Percentiles rank a stretch among this genome's conserved stretches.
These are phyloP conservation scores for Biston betularia DNA, from an alignment of 2,888 invertebrate species.

Conservation along the genomic window DNA sequence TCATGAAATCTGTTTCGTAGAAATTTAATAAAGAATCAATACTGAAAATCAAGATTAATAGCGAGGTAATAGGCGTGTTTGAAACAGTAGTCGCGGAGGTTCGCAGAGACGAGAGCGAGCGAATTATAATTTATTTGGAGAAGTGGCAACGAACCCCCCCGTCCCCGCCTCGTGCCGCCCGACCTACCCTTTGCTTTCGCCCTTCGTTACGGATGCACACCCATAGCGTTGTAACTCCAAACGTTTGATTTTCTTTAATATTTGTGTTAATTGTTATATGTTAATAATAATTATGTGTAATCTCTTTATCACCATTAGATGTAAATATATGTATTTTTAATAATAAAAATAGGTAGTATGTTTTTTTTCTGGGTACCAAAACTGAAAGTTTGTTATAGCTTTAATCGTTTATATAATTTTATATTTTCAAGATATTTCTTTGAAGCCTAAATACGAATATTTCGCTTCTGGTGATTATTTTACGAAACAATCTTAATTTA, in stretches of 20 bases:
- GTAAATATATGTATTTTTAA: too few relatives aligned
- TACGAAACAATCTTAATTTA: too few relatives aligned
- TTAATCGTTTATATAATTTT: too few relatives aligned
- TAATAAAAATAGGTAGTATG: too few relatives aligned
- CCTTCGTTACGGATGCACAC: slow-evolving; percentile 81
- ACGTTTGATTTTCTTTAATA: slow-evolving; percentile 33
- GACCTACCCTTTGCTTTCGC: slow-evolving; percentile 86
- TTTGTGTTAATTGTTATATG: too few relatives aligned
- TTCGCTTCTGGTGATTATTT: too few relatives aligned
- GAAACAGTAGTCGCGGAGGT: slow-evolving; percentile 70
- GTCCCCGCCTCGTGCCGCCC: slow-evolving; percentile 65
- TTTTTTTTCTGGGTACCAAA: too few relatives aligned
- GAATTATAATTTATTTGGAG: slow-evolving; percentile 87
- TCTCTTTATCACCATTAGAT: neutral
- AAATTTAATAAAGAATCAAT: slow-evolving; percentile 38
- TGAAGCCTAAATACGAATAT: too few relatives aligned
- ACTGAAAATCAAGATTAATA: slow-evolving; percentile 64
- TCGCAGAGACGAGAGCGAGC: slow-evolving; percentile 69
- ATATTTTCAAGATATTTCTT: too few relatives aligned
- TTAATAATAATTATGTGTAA: too few relatives aligned
- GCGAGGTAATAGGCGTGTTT: slow-evolving; percentile 63
- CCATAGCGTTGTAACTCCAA: slow-evolving; percentile 71
- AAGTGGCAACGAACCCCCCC: slow-evolving; percentile 81
- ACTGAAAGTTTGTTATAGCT: too few relatives aligned
- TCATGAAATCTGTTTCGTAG: slow-evolving; percentile 1